Evolutionary conservation across 2,113 vertebrate genomes (phyloP).

Genomic region (Colaptes auratus): DNA sequence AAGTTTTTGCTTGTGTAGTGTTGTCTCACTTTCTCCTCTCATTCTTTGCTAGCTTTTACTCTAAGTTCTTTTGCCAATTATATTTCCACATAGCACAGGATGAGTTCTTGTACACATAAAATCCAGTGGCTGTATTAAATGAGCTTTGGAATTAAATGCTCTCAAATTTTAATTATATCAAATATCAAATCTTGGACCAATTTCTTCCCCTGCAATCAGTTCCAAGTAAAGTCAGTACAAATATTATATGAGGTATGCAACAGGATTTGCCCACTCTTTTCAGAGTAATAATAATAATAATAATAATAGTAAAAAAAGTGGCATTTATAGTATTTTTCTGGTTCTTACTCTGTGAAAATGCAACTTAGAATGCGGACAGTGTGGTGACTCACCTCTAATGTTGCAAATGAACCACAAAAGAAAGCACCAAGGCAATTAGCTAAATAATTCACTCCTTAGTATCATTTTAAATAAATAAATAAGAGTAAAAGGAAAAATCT

Average conservation of each 20-base stretch:
- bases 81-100: neutral
- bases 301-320: neutral
- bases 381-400: neutral
- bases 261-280: neutral
- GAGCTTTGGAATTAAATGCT: slow-evolving; percentile 4
- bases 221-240: neutral
- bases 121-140: neutral
- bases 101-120: neutral
- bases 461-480: neutral
- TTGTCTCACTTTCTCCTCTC: neutral
- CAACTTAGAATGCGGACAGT: neutral
- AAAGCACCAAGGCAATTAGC: neutral
- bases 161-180: slow-evolving; percentile 16
- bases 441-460: neutral
- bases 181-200: slow-evolving; percentile 43
- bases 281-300: neutral
- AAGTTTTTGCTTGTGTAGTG: neutral
- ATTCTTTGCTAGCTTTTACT: neutral
- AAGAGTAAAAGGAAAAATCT: neutral
- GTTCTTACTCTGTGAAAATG: neutral
- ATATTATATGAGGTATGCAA: slow-evolving; percentile 16
- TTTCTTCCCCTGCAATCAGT: neutral
- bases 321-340: neutral
- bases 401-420: neutral
- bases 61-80: neutral